Evolutionary conservation across 1,140 invertebrate genomes (phyloP).

Genomic region (Nasonia longicornis): DNA sequence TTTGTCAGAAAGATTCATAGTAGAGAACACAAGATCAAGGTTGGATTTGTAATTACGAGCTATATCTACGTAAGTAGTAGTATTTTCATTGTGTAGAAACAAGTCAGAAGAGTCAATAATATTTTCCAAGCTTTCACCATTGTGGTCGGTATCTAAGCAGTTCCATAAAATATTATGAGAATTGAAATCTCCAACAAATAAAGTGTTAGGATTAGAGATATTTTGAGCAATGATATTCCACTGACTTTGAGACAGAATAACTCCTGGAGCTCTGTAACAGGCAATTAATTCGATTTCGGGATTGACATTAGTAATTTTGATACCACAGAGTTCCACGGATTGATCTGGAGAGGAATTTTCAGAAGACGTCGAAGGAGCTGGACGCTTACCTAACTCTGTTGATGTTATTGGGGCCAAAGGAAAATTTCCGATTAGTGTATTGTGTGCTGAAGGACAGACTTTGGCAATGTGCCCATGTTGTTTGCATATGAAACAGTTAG

Average conservation of each 20-base stretch:
- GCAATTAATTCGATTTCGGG: constrained; percentile 13
- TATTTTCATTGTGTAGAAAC: constrained; percentile 8
- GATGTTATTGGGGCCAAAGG: too few relatives aligned
- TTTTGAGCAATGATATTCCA: constrained; percentile 13
- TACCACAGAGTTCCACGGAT: constrained; percentile 21
- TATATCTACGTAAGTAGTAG: background rate
- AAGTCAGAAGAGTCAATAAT: background rate
- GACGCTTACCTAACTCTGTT: too few relatives aligned
- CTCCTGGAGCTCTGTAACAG: constrained; percentile 26
- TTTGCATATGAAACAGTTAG: background rate
- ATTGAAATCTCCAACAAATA: constrained; percentile 40
- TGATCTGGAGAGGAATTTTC: background rate
- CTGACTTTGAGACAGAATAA: background rate
- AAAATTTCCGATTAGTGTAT: background rate
- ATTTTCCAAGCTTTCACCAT: constrained; percentile 14
- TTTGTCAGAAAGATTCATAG: background rate
- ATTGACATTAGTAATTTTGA: constrained; percentile 6
- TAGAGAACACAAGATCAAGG: constrained; percentile 4
- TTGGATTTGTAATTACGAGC: constrained; percentile 8
- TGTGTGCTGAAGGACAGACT: background rate
- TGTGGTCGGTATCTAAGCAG: constrained; percentile 18
- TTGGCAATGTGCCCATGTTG: background rate
- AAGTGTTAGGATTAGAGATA: background rate
- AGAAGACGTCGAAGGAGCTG: too few relatives aligned
- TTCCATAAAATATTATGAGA: constrained; percentile 38